A percentile compares a stretch with the other conserved stretches of the same genome.
These are phyloP conservation scores for Hypsibius dujardini DNA, from an alignment of 1,140 invertebrate genomes.

Conservation along the genomic window DNA sequence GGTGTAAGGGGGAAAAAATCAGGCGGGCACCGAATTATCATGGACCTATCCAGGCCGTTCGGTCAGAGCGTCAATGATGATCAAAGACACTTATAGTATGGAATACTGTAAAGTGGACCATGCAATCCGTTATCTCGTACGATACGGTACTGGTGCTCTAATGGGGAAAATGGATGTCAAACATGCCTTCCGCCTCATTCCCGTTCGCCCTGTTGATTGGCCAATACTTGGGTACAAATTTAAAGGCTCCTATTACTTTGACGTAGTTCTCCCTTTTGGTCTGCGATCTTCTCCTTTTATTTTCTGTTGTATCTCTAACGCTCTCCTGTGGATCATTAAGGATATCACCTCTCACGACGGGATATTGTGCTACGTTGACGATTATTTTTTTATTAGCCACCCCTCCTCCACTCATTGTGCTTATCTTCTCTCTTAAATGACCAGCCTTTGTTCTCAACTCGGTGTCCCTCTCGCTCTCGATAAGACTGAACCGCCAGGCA, in stretches of 20 bases:
- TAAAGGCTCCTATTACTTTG: background rate
- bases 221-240: background rate
- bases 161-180: constrained; percentile 7
- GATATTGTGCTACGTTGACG: constrained; percentile 7
- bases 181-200: background rate
- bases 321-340: background rate
- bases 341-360: background rate
- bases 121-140: background rate
- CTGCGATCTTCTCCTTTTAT: background rate
- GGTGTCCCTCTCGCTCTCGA: background rate
- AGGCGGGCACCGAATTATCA: background rate
- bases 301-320: background rate
- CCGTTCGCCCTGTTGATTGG: background rate
- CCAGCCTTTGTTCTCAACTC: background rate
- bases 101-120: background rate
- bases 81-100: background rate
- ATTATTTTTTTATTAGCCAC: background rate
- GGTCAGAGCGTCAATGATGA: constrained; percentile 7
- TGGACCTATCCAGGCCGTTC: background rate
- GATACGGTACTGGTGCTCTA: background rate
- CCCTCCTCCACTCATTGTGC: background rate
- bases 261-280: constrained; percentile 4
- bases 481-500: background rate
- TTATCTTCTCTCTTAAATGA: background rate
- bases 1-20: background rate